Evolutionary conservation across 2,888 invertebrate species (phyloP).

Genomic region (Girardia tigrina): DNA sequence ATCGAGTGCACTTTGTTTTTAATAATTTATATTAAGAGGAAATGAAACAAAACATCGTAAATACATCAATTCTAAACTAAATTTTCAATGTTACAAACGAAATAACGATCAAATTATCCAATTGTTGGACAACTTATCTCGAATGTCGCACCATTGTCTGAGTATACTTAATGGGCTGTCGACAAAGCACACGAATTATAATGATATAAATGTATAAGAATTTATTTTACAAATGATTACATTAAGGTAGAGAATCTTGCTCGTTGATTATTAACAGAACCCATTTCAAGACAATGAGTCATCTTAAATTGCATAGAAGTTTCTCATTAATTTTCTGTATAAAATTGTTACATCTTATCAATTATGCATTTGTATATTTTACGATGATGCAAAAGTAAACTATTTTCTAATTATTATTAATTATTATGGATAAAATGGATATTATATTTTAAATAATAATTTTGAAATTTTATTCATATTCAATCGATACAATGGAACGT

Average conservation of each 20-base stretch:
- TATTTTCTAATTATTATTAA: too few species aligned
- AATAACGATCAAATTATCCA: conserved; percentile 12
- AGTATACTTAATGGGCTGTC: background rate
- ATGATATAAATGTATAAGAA: background rate
- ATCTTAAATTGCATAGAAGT: background rate
- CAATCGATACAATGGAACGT: too few species aligned
- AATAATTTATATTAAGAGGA: too few species aligned
- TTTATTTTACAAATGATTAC: background rate
- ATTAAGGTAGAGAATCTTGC: background rate
- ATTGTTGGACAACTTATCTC: conserved; percentile 2
- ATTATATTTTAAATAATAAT: too few species aligned
- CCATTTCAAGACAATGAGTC: background rate
- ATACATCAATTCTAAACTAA: too few species aligned
- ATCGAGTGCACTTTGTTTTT: too few species aligned
- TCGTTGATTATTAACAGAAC: background rate
- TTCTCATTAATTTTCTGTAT: background rate
- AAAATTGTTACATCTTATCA: too few species aligned
- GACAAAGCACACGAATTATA: background rate
- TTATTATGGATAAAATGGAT: too few species aligned
- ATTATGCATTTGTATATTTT: too few species aligned
- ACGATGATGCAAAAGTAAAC: too few species aligned
- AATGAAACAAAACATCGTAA: background rate
- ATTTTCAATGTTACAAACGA: background rate
- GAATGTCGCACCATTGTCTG: conserved; percentile 2
- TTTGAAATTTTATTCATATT: too few species aligned